phyloP scores from a whole-genome alignment of 2,113 vertebrate genomes.

The Saguinus imperator region DNA sequence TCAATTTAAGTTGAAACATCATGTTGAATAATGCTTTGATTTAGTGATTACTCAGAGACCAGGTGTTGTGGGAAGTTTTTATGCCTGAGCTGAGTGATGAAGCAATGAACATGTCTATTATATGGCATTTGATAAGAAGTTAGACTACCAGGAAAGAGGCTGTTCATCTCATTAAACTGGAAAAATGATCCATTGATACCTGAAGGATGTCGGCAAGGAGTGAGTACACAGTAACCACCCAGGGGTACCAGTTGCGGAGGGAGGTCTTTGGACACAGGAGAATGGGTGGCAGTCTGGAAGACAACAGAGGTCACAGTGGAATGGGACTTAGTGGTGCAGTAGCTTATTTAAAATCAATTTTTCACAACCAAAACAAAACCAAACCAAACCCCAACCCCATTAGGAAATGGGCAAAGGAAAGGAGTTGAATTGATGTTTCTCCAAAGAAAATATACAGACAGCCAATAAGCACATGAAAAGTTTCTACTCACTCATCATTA shows the following conservation, averaged over 20 bases:
- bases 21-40: neutral
- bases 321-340: neutral
- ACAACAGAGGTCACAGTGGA: neutral
- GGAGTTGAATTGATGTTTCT: neutral
- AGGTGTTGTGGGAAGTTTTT: neutral
- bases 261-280: too few relatives aligned
- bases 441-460: neutral
- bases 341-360: neutral
- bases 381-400: neutral
- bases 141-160: neutral
- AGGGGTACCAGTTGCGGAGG: neutral
- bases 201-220: neutral
- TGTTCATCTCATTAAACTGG: neutral
- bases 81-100: neutral
- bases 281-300: neutral
- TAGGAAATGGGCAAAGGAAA: neutral
- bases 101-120: neutral
- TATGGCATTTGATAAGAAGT: conserved; percentile 16
- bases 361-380: neutral
- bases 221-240: neutral
- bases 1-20: neutral
- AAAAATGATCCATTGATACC: neutral
- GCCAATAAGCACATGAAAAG: neutral
- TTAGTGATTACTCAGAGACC: neutral
- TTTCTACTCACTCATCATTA: neutral